Evolutionary conservation across 2,113 vertebrate genomes (phyloP).

Genomic region (Henicopernis longicauda): DNA sequence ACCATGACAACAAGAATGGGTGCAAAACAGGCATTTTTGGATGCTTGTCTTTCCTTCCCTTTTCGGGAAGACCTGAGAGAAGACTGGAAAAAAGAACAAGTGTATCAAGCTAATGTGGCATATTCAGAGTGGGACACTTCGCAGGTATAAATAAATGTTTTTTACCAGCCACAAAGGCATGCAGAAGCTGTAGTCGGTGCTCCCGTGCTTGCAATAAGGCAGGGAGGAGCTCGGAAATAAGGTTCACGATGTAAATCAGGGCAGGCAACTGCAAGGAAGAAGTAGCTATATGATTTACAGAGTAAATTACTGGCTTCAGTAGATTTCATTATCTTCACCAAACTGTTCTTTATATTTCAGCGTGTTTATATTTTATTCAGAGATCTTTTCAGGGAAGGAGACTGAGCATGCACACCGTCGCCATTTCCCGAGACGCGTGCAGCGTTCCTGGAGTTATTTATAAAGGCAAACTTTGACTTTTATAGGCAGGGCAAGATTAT

Average conservation of each 20-base stretch:
- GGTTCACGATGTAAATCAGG: conserved; percentile 45
- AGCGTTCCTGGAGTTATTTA: conserved; percentile 44
- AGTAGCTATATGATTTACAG: conserved; percentile 46
- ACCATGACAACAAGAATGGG: neutral
- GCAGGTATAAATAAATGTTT: neutral
- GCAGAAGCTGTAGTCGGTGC: neutral
- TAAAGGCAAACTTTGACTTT: conserved; percentile 61
- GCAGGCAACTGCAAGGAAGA: conserved; percentile 9
- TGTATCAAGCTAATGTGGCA: neutral
- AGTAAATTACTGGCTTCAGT: conserved; percentile 52
- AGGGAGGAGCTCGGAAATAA: neutral
- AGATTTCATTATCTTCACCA: conserved; percentile 54
- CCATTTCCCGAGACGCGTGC: neutral
- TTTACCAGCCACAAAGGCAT: neutral
- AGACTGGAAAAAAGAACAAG: neutral
- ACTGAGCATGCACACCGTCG: neutral
- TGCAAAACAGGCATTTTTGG: neutral
- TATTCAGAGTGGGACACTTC: neutral
- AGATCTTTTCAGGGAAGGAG: neutral
- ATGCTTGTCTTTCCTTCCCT: neutral
- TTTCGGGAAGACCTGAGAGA: neutral
- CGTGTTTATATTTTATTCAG: conserved; percentile 46
- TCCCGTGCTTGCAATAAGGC: neutral
- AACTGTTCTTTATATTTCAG: conserved; percentile 45
- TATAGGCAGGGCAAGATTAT: conserved; percentile 50